Evolutionary conservation across 2,888 invertebrate species (phyloP), one percentile per base, ranked within the genome.

Genomic region (Malthinus flaveolus): DNA sequence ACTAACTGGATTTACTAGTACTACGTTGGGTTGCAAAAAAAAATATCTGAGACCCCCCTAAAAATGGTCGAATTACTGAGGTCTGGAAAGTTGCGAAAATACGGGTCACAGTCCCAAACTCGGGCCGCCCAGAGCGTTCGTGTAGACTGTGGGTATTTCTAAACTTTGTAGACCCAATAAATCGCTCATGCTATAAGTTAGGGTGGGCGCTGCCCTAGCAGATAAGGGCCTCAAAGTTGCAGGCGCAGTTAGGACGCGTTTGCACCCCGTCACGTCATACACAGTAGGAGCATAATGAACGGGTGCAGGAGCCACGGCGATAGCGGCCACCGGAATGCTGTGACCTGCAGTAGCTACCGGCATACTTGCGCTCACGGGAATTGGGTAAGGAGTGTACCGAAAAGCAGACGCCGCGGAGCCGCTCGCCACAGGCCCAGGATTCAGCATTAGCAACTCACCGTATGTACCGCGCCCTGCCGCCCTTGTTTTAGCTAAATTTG

Each of bases 401-500:
- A 84, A 77, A 56, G 83, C 82, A 68, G 82, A 81, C 64, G 78
- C 68, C 32, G 75, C 72, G 62, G 75, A 72, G 72, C 78, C 74
- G 74, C 80, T 77, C 73, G 78, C 76, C 74, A 77, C 74, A 68
- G 77, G 75, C 37, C 67, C 77, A 81, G 87, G 86, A 82, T 89
- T 86, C 83, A 87, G 85, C 85, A 89, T 89, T 87, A 93, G 88
- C 87, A 93, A 94, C 95, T 95, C 94, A 95, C 95, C 95, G 89
- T 95, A 95, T 85, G 94, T 92, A 83, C 94, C 93, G 83, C 95
- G 90, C 74, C 93, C 93, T 75, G 94, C 93, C 80, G 94, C 94
- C 80, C 95, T 89, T 83, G 94, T 95, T 86, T 95, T 95, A 77
- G 94, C 94, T 84, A 95, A 83, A 82, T 94, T 95, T 73, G 94